Conservation (phyloP, 2,888 invertebrate genomes). For the Anthrax anthrax region DNA sequence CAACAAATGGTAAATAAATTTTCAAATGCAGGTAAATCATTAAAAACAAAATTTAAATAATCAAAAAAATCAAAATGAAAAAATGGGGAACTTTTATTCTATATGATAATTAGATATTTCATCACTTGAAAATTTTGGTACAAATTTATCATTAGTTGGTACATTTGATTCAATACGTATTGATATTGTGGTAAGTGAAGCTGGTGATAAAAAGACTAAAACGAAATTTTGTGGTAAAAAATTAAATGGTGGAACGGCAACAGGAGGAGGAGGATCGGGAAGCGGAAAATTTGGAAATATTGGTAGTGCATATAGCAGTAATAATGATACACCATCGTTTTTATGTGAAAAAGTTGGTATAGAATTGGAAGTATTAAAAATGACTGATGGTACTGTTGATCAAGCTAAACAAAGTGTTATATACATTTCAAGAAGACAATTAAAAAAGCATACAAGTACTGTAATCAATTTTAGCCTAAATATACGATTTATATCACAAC, state of each 20-base stretch:
- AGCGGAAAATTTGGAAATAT: too few species aligned
- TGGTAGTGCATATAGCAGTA: conserved; percentile 24
- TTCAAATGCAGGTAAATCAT: conserved; percentile 23
- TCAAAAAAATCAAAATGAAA: not conserved
- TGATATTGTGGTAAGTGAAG: conserved; percentile 88
- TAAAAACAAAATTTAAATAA: not conserved
- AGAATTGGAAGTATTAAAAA: conserved; percentile 77
- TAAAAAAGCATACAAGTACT: conserved; percentile 83
- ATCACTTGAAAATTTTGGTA: conserved; percentile 75
- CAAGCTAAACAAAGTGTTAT: conserved; percentile 73
- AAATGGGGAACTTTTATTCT: not conserved
- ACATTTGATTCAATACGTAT: conserved; percentile 79
- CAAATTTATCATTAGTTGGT: conserved; percentile 68
- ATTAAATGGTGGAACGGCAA: conserved; percentile 20
- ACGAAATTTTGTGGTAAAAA: conserved; percentile 23
- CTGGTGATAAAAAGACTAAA: conserved; percentile 42
- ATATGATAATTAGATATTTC: conserved; percentile 39
- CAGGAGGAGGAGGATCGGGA: conserved; percentile 1
- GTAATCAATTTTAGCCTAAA: conserved; percentile 81
- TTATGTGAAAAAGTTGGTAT: conserved; percentile 82
- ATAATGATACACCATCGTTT: conserved; percentile 72
- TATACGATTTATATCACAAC: conserved; percentile 81
- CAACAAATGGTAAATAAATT: conserved; percentile 53
- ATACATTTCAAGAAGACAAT: conserved; percentile 72
- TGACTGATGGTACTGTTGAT: conserved; percentile 78